Evolutionary conservation across 2,113 vertebrate genomes (phyloP).

Genomic region (Sinocyclocheilus rhinocerous): DNA sequence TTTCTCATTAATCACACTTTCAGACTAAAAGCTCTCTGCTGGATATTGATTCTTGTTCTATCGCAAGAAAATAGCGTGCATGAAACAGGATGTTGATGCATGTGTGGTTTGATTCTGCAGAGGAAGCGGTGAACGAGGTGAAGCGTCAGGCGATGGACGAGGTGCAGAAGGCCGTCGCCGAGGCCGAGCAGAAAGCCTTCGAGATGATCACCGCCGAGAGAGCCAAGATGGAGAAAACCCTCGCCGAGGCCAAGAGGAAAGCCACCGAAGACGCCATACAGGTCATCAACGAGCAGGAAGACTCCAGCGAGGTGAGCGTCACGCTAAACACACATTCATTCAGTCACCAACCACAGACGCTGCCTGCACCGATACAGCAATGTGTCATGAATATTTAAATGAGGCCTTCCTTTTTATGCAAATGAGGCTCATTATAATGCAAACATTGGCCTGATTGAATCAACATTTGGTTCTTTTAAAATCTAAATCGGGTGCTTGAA

Average conservation of each 20-base stretch:
- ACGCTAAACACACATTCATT: neutral
- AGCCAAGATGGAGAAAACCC: slow-evolving; percentile 97
- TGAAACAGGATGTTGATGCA: neutral
- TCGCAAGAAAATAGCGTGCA: neutral
- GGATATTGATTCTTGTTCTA: neutral
- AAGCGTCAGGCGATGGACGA: slow-evolving; percentile 99
- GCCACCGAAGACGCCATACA: slow-evolving; percentile 92
- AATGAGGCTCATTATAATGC: neutral
- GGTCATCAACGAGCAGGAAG: slow-evolving; percentile 98
- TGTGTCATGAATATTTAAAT: neutral
- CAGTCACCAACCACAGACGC: neutral
- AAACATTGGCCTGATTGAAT: too few relatives aligned
- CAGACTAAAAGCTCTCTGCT: neutral
- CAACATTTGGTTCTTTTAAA: neutral
- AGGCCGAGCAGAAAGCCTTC: slow-evolving; percentile 97
- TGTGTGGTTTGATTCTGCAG: slow-evolving; percentile 63
- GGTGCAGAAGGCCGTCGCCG: slow-evolving; percentile 96
- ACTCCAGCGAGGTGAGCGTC: slow-evolving; percentile 91
- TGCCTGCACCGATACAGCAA: neutral
- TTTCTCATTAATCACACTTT: slow-evolving; percentile 14
- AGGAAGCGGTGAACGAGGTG: slow-evolving; percentile 98
- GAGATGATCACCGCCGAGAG: slow-evolving; percentile 96
- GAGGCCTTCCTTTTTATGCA: neutral
- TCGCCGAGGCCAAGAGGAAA: slow-evolving; percentile 91
- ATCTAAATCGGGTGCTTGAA: neutral